Evolutionary conservation across 1,140 invertebrate genomes (phyloP).

Genomic region (Drosophila athabasca): DNA sequence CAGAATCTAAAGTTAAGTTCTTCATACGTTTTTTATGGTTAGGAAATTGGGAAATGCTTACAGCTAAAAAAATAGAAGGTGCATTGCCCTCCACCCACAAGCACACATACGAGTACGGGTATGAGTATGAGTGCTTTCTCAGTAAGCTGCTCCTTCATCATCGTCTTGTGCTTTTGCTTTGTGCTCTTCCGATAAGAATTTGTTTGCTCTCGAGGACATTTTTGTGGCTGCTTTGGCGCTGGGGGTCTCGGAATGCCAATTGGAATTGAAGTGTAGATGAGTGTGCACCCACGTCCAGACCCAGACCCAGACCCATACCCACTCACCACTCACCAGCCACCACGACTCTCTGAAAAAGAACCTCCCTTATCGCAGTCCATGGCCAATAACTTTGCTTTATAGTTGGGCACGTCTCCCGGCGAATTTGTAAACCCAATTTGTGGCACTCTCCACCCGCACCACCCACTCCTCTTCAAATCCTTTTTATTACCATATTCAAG

Average conservation of each 20-base stretch:
- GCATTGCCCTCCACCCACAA: constrained; percentile 17
- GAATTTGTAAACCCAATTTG: constrained; percentile 74
- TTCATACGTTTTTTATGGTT: too few species aligned
- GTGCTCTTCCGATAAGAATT: constrained; percentile 73
- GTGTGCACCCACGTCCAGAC: constrained; percentile 15
- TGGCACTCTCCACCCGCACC: constrained; percentile 25
- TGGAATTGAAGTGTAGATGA: constrained; percentile 77
- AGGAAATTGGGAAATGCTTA: constrained; percentile 21
- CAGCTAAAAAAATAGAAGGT: constrained; percentile 34
- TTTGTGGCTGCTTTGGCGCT: constrained; percentile 64
- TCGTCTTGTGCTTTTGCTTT: constrained; percentile 55
- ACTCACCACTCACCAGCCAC: neutral
- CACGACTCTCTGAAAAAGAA: constrained; percentile 9
- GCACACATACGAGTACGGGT: constrained; percentile 4
- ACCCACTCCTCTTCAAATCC: constrained; percentile 26
- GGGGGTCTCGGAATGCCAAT: constrained; percentile 66
- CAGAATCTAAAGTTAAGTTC: too few species aligned
- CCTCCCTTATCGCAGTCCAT: constrained; percentile 14
- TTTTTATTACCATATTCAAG: constrained; percentile 54
- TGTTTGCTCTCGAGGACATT: constrained; percentile 72
- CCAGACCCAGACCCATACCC: neutral
- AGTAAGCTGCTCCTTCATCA: constrained; percentile 29
- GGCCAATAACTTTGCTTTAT: constrained; percentile 64
- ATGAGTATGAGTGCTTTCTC: neutral
- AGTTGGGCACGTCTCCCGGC: constrained; percentile 59